Evolutionary conservation across 2,113 vertebrate genomes (phyloP).

Genomic region (Scopus umbretta): DNA sequence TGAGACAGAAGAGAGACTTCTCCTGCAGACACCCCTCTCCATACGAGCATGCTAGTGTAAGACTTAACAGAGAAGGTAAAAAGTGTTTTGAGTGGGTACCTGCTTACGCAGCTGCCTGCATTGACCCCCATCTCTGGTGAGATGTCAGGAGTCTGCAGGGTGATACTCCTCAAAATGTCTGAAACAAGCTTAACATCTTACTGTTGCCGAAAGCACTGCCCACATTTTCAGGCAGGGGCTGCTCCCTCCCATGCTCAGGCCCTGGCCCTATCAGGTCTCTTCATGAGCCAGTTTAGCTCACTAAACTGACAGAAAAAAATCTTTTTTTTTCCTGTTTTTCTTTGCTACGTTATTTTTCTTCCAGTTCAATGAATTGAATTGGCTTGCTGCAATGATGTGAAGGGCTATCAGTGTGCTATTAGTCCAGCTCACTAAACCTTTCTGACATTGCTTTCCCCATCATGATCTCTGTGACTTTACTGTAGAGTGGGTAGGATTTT

Average conservation of each 20-base stretch:
- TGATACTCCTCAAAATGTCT: background rate
- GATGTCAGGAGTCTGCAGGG: background rate
- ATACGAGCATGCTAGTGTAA: background rate
- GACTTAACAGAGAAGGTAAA: background rate
- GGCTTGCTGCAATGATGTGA: background rate
- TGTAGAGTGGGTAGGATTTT: background rate
- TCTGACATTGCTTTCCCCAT: background rate
- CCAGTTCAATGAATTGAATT: background rate
- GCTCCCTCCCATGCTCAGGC: background rate
- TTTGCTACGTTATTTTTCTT: background rate
- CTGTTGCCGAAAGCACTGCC: background rate
- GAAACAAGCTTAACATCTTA: background rate
- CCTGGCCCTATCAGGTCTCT: background rate
- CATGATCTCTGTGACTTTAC: background rate
- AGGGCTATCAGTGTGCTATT: background rate
- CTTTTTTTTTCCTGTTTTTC: background rate
- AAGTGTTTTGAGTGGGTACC: background rate
- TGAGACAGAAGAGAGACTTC: background rate
- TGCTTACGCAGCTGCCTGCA: background rate
- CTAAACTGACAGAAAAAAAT: background rate
- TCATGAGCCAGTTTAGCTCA: background rate
- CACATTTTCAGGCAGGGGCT: background rate
- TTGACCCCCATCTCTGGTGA: background rate
- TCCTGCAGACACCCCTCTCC: background rate
- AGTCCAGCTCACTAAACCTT: background rate